A percentile compares a stretch with the other conserved stretches of the same genome.
Conservation (phyloP, 2,797 vertebrate species). For the Rallus crepitans region DNA sequence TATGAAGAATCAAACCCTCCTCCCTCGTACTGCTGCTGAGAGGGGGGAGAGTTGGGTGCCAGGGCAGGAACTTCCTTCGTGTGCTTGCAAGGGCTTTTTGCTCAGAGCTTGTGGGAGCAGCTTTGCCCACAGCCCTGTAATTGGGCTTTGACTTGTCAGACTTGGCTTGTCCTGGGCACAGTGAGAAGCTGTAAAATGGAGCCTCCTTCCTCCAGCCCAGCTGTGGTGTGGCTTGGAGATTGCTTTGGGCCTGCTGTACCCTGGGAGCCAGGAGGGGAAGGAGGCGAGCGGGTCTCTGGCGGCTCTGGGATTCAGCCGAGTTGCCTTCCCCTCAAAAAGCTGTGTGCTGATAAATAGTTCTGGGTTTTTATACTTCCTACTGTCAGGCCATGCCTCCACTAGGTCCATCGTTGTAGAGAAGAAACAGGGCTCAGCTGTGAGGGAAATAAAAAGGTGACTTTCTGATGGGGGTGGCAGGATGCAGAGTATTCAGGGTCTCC, state of each 20-base stretch:
- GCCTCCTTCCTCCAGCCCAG: background rate
- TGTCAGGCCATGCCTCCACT: background rate
- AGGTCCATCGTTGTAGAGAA: fast-evolving
- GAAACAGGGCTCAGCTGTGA: background rate
- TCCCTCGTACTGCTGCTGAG: background rate
- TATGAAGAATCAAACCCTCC: background rate
- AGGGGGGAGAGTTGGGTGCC: background rate
- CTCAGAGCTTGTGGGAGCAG: constrained; percentile 1
- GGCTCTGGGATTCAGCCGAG: background rate
- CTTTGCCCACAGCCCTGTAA: constrained; percentile 22
- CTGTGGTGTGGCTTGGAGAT: background rate
- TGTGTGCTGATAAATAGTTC: background rate
- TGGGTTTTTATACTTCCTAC: background rate
- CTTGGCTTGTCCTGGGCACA: background rate
- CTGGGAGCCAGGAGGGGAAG: background rate
- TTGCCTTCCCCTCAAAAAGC: background rate
- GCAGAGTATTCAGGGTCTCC: fast-evolving
- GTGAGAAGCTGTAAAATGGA: background rate
- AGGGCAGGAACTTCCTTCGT: fast-evolving
- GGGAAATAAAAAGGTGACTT: background rate
- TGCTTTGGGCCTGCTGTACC: background rate
- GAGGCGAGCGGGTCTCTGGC: background rate
- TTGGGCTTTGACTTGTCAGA: background rate
- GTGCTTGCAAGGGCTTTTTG: background rate
- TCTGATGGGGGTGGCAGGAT: background rate